phyloP scores from a whole-genome alignment of 2,113 vertebrate genomes.

The Cygnus atratus region DNA sequence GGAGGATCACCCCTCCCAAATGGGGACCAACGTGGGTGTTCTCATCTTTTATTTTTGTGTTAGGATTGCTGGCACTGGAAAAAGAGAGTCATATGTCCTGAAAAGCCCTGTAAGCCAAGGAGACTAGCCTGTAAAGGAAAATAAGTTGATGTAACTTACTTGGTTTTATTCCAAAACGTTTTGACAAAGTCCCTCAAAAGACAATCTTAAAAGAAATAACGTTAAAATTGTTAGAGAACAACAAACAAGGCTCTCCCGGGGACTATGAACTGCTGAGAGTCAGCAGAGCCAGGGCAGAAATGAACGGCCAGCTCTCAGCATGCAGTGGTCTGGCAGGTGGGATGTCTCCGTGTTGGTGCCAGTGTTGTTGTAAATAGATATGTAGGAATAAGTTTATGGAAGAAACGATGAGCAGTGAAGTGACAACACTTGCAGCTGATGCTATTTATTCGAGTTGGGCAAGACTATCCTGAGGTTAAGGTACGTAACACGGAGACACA shows the following conservation, averaged over 20 bases:
- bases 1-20: not conserved
- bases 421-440: not conserved
- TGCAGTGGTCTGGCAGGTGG: not conserved
- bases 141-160: not conserved
- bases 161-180: not conserved
- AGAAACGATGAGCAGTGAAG: not conserved
- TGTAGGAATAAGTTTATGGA: not conserved
- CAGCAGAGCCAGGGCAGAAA: not conserved
- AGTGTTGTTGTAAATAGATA: not conserved
- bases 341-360: not conserved
- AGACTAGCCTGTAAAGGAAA: not conserved
- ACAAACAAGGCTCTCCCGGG: not conserved
- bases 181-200: not conserved
- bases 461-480: not conserved
- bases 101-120: not conserved
- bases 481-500: accelerated
- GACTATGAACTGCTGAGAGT: not conserved
- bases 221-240: not conserved
- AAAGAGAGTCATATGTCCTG: not conserved
- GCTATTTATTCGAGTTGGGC: not conserved
- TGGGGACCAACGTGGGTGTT: not conserved
- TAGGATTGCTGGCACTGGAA: not conserved
- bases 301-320: not conserved
- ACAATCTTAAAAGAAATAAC: not conserved
- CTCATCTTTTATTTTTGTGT: not conserved